Conservation (phyloP, 2,888 invertebrate genomes). For the Drosophila nr. perissopoda region DNA sequence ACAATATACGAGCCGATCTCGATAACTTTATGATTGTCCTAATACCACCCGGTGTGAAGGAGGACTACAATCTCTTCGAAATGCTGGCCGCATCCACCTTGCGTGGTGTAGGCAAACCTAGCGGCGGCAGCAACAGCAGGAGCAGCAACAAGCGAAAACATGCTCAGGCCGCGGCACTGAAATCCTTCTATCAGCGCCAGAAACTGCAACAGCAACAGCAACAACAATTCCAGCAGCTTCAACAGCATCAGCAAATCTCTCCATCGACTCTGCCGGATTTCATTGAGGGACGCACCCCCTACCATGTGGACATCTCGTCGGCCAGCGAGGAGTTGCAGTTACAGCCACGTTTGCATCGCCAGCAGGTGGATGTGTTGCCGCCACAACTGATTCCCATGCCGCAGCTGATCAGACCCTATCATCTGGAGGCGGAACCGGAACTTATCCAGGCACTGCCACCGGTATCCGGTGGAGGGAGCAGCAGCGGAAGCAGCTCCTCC, state of each 20-base stretch:
- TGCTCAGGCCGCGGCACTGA: slow-evolving; percentile 38
- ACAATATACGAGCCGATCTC: slow-evolving; percentile 90
- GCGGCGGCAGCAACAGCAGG: slow-evolving; percentile 14
- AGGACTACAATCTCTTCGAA: slow-evolving; percentile 78
- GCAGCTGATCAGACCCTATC: slow-evolving; percentile 83
- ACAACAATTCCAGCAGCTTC: slow-evolving; percentile 36
- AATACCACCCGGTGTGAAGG: slow-evolving; percentile 86
- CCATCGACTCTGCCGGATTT: slow-evolving; percentile 84
- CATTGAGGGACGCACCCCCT: slow-evolving; percentile 89
- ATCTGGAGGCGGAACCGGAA: slow-evolving; percentile 82
- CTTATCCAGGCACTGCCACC: slow-evolving; percentile 82
- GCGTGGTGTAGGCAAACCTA: slow-evolving; percentile 57
- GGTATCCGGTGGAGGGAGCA: slow-evolving; percentile 39
- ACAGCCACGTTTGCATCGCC: slow-evolving; percentile 74
- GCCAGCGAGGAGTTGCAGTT: slow-evolving; percentile 72
- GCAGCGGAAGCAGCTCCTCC: slow-evolving; percentile 37
- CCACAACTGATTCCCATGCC: slow-evolving; percentile 83
- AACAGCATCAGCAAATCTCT: slow-evolving; percentile 41
- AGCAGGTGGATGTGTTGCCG: slow-evolving; percentile 84
- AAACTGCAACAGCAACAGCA: slow-evolving; percentile 47
- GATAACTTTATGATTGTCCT: slow-evolving; percentile 90
- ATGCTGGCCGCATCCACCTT: slow-evolving; percentile 78
- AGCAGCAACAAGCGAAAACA: slow-evolving; percentile 65
- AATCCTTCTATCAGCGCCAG: slow-evolving; percentile 57
- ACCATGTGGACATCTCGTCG: slow-evolving; percentile 88